Evolutionary conservation across 2,113 vertebrate genomes (phyloP), one percentile per base, ranked within the genome.

Genomic region (Brachyhypopomus occidentalis): DNA sequence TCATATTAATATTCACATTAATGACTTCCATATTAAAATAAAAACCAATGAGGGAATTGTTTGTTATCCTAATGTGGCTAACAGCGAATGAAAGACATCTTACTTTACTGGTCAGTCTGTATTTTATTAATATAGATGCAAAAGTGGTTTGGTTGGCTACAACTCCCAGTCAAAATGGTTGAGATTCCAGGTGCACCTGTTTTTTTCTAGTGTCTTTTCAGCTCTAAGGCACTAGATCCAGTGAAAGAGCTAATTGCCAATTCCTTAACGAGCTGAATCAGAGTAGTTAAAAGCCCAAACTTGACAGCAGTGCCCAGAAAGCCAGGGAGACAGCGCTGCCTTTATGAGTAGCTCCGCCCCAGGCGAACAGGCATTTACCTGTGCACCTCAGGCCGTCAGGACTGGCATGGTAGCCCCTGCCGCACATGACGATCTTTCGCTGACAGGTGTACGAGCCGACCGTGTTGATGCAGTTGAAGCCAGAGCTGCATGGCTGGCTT

Each of bases 391-490:
- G 91, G 38, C 96, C 96, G 0, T 98, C 96, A 67, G 94, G 90
- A 0, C 91, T 95, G 81, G 95, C 87, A 0, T 96, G 95, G 88
- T 97, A 98, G 3, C 97, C 97, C 0, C 93, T 93, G 87, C 94
- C 92, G 48, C 97, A 99, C 0, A 92, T 90, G 84, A 96, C 83
- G 11, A 87, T 89, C 89, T 93, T 95, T 86, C 94, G 92, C 86
- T 96, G 96, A 89, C 97, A 99, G 0, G 89, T 91, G 89, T 95
- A 98, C 27, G 97, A 99, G 14, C 97, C 97, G 82, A 94, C 91
- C 0, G 96, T 98, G 91, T 99, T 99, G 90, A 97, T 78, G 77
- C 97, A 99, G 92, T 91, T 95, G 88, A 95, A 97, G 55, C 94
- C 95, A 0, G 91, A 83, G 64, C 92, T 94, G n/a, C 97, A 99